phyloP scores from a whole-genome alignment of 2,888 invertebrate species.

The Phalera bucephala region DNA sequence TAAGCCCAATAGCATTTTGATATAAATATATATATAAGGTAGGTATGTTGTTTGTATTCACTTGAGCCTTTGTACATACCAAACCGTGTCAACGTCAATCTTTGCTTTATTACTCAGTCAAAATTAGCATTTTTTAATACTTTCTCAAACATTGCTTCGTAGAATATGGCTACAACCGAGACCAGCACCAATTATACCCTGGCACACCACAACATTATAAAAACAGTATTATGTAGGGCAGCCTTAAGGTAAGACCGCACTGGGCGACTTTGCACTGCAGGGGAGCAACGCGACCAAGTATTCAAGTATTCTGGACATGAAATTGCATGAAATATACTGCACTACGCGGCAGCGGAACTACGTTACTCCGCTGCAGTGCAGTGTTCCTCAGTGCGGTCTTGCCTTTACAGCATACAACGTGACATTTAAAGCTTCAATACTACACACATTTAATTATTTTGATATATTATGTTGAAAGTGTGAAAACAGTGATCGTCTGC shows the following conservation, averaged over 20 bases:
- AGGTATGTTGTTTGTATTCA: conserved; percentile 23
- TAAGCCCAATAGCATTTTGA: conserved; percentile 16
- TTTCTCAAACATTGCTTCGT: conserved; percentile 12
- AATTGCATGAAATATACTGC: too few relatives aligned
- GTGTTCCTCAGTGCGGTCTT: too few relatives aligned
- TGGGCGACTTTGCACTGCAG: conserved; percentile 3
- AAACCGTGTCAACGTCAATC: conserved; percentile 12
- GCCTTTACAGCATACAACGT: conserved; percentile 9
- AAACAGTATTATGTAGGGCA: conserved; percentile 14
- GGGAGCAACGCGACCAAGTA: not conserved
- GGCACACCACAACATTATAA: conserved; percentile 31
- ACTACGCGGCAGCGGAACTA: too few relatives aligned
- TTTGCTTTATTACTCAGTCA: conserved; percentile 25
- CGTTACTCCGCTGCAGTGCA: too few relatives aligned
- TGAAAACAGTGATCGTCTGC: conserved; percentile 14
- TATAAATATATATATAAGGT: conserved; percentile 7
- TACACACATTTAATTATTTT: conserved; percentile 4
- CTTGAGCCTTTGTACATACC: conserved; percentile 24
- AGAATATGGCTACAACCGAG: conserved; percentile 18
- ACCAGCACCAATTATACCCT: conserved; percentile 65
- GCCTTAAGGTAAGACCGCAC: too few relatives aligned
- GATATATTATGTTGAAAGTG: conserved; percentile 9
- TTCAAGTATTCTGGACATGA: too few relatives aligned
- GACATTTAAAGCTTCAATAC: conserved; percentile 23
- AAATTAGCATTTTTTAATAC: too few relatives aligned